phyloP scores from a whole-genome alignment of 2,113 vertebrate species.

The Morphnarchus princeps region DNA sequence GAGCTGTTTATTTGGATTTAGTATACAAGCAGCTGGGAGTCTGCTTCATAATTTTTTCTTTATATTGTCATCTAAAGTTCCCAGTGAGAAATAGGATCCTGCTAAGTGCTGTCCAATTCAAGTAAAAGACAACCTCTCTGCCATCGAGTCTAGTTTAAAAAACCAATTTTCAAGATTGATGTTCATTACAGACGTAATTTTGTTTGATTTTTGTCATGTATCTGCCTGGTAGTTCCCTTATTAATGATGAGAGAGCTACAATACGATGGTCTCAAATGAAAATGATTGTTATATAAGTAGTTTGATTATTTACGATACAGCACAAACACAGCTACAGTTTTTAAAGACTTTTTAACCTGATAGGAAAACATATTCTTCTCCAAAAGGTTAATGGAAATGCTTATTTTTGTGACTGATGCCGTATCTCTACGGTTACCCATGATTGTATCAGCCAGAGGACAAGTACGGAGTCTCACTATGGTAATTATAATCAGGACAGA shows the following conservation, averaged over 20 bases:
- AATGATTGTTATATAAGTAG: constrained; percentile 20
- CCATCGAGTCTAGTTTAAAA: not conserved
- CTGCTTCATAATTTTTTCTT: not conserved
- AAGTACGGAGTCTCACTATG: constrained; percentile 96
- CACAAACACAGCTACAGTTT: constrained; percentile 60
- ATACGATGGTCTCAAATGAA: not conserved
- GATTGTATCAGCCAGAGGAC: constrained; percentile 85
- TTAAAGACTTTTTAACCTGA: constrained; percentile 53
- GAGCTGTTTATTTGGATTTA: not conserved
- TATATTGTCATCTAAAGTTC: not conserved
- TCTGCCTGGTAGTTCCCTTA: constrained; percentile 5
- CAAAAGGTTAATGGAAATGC: constrained; percentile 55
- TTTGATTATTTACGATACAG: constrained; percentile 46
- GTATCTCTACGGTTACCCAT: not conserved
- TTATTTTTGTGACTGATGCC: not conserved
- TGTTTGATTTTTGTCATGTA: not conserved
- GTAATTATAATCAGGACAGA: constrained; percentile 99
- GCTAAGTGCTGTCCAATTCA: not conserved
- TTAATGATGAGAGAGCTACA: not conserved
- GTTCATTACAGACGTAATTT: not conserved
- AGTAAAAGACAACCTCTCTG: not conserved
- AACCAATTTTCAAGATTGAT: not conserved
- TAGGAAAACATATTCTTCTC: constrained; percentile 55
- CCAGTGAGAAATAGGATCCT: not conserved
- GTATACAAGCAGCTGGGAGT: not conserved